These are phyloP conservation scores for Threskiornis aethiopicus DNA, from an alignment of 2,797 vertebrate genomes.

Conservation along the genomic window DNA sequence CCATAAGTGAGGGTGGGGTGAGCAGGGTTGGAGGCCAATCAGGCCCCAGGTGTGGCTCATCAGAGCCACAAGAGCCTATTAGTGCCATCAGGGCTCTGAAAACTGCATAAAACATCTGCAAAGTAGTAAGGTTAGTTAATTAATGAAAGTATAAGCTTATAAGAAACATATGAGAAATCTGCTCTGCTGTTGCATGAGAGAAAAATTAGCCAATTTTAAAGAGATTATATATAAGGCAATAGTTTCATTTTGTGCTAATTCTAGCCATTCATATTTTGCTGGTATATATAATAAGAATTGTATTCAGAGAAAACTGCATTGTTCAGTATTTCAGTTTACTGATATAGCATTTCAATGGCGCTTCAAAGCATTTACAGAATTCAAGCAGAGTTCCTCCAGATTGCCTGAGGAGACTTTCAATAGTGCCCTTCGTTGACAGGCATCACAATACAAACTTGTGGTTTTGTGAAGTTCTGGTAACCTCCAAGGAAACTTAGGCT, in stretches of 20 bases:
- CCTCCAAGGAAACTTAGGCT: background rate
- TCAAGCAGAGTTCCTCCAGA: background rate
- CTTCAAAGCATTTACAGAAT: background rate
- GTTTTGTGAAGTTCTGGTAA: background rate
- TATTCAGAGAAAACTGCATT: background rate
- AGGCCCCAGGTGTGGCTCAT: background rate
- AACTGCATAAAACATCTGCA: background rate
- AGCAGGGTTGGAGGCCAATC: background rate
- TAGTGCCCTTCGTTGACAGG: background rate
- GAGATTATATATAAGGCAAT: background rate
- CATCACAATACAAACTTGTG: background rate
- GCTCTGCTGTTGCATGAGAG: background rate
- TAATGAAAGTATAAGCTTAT: background rate
- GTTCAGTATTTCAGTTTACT: background rate
- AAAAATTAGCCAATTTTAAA: background rate
- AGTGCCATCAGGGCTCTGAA: background rate
- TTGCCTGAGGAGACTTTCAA: background rate
- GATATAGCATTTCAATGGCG: background rate
- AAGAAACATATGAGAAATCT: background rate
- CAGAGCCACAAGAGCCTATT: background rate
- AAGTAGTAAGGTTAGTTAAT: background rate
- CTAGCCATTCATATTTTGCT: background rate
- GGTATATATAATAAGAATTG: background rate
- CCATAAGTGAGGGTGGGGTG: background rate
- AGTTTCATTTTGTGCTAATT: background rate